Base-by-base conservation (phyloP, 2,113 vertebrate genomes). In the Phyllostomus hastatus region DNA sequence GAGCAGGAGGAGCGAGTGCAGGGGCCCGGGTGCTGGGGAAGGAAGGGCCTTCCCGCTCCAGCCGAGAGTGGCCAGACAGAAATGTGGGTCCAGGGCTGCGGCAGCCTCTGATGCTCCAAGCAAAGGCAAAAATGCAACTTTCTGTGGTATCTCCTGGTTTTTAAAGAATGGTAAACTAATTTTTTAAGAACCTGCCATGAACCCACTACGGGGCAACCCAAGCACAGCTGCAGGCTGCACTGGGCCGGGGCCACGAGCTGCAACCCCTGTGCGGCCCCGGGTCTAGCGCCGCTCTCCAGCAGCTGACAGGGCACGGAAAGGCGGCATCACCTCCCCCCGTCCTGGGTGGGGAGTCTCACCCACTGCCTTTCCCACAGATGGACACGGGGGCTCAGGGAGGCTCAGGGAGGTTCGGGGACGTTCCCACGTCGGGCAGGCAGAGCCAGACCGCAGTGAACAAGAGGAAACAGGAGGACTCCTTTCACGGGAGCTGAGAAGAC, bases 81-180 rank as follows among this genome's bases (percentile, higher is more conserved):
- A 91, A 81, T 10, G 33, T 46, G 86, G 43, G 50, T 7, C 54
- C 48, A 72, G 69, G 38, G 52, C 31, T 38, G 28, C 4, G 0
- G 38, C 15, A 57, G n/a, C 33, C 15, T 70, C 50, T 31, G 14
- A 67, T 31, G 22, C 33, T 73, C 28, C 50, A 86, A 46, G 50
- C 26, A 22, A 73, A 48, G 75, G 4, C 43, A 50, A 72, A 95
- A 91, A 86, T 38, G 54, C 54, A 89, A 28, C 48, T 64, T 94
- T 57, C 20, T 35, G 43, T 75, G 64, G 66, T 59, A 48, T 72
- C 17, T 75, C 72, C 57, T 43, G 41, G 48, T 61, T 67, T 90
- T 92, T 75, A 90, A 73, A 82, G 31, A 81, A 33, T 52, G n/a
- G 43, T 10, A 90, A 92, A 10, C 66, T 59, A 38, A 81, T 33